Evolutionary conservation across 2,113 vertebrate species (phyloP), one percentile per base, ranked within the genome.

Genomic region (Clarias magur): DNA sequence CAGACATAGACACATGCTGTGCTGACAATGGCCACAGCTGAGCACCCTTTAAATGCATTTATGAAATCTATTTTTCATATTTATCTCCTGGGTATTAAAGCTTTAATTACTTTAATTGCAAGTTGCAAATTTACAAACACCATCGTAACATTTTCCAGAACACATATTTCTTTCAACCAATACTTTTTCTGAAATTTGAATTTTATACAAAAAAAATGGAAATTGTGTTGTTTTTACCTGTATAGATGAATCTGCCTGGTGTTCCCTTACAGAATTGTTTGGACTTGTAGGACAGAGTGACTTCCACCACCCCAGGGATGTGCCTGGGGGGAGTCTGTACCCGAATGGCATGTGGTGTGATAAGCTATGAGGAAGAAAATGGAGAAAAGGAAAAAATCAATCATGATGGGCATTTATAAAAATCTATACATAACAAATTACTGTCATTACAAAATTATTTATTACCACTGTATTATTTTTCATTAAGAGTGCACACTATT

Each of bases 181-280:
- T 48, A 42, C 53, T 10, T 53, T 48, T 76, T 15, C 7, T 54
- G 12, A 25, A 19, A 15, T 73, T 42, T 73, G 3, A 3, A 73
- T 21, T 42, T 1, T 48, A 48, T 48, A 48, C 7, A 8, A 8
- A 48, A 48, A 48, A 48, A 48, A 48, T 2, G 2, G 30, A 48
- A 7, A 7, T 48, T 70, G 30, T 17, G 25, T 70, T 53, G 8
- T 79, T 62, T 62, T 89, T 97, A 99, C 98, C 98, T 96, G 98
- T 99, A 93, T 99, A 99, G 94, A 99, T 99, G 96, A 99, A 99
- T 93, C 98, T 96, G 90, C 98, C 98, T 67, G 98, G 98, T n/a
- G 98, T 99, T 91, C 98, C 98, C 95, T 99, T 99, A 95, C 98
- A 99, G 94, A 99, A 99, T 93, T 99, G 98, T 94, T 99, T 99